Base-by-base conservation (phyloP, 2,888 invertebrate genomes). In the Tipula vernalis region DNA sequence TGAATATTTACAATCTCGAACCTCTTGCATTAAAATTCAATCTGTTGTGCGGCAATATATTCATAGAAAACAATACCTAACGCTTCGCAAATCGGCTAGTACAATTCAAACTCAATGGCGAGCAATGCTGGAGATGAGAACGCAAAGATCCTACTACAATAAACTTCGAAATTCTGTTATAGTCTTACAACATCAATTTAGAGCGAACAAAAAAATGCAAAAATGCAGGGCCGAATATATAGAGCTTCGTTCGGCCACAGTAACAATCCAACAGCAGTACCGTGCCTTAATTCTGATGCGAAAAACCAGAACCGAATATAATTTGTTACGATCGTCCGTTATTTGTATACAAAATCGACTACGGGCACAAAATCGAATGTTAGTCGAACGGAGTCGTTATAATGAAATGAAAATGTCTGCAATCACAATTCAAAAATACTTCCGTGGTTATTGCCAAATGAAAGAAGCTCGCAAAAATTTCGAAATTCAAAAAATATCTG, bases 291-390 rank as follows among this genome's bases (percentile, higher is more conserved):
- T 85, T 83, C 5, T 85, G 44, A 88, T 88, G 88, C 85, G 85
- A 28, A 36, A 84, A 39, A 8, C 12, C n/a, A 89, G 90, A 87
- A 39, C 88, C 5, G 83, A 88, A 42, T 91, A 89, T 87, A 87
- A 89, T 42, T 39, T 84, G 13, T 87, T 87, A 10, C 89, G 88
- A 87, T 86, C 86, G 51, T 88, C 89, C 6, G 87, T 89, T 10
- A 87, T 90, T 1, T 88, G 86, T 13, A 89, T 93, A 86, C 93
- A 93, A 88, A 89, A 88, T 87, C 89, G 89, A 57, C 92, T 90
- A 89, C 91, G 91, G 86, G 90, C 90, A 5, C 28, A 44, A 13
- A 44, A 86, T n/a, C 83, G 87, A 83, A 89, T 89, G 89, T 87
- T 87, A 87, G 86, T 87, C 36, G 42, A 87, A 51, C 87, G 88